These are phyloP conservation scores for Aproaerema taeniolella DNA, from an alignment of 2,888 invertebrate species.

Conservation along the genomic window DNA sequence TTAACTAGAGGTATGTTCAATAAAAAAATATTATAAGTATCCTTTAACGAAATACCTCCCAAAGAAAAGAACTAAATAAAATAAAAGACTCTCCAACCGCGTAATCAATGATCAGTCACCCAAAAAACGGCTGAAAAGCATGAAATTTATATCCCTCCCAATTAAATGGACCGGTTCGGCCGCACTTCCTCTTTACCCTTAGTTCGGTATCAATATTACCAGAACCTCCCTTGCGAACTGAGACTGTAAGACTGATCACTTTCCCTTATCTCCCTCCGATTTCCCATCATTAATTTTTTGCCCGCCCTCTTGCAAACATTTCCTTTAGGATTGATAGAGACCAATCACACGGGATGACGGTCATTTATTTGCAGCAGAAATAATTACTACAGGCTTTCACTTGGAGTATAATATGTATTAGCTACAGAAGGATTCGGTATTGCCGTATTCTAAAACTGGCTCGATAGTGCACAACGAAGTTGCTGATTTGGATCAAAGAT, in stretches of 20 bases:
- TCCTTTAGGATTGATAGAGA: constrained; percentile 46
- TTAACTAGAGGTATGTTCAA: too few species aligned
- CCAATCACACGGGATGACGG: constrained; percentile 46
- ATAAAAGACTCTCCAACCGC: too few species aligned
- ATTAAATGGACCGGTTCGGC: constrained; percentile 1
- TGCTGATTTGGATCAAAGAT: too few species aligned
- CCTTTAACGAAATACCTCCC: too few species aligned
- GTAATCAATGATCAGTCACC: too few species aligned
- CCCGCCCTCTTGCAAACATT: constrained; percentile 33
- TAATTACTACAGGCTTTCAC: constrained; percentile 30
- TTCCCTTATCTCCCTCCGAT: constrained; percentile 44
- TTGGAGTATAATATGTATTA: constrained; percentile 13
- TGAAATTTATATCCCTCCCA: constrained; percentile 4
- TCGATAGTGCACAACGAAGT: too few species aligned
- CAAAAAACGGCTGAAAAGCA: too few species aligned
- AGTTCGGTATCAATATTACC: constrained; percentile 44
- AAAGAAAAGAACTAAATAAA: too few species aligned
- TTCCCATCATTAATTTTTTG: constrained; percentile 62
- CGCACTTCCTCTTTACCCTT: constrained; percentile 22
- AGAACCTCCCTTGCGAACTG: constrained; percentile 29
- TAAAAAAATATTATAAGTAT: too few species aligned
- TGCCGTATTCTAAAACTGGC: too few species aligned
- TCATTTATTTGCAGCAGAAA: constrained; percentile 40
- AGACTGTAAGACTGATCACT: constrained; percentile 40
- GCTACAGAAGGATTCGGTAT: background rate